Base-by-base conservation (phyloP, 1,140 invertebrate species). In the Macrotrachela quadricornifera region DNA sequence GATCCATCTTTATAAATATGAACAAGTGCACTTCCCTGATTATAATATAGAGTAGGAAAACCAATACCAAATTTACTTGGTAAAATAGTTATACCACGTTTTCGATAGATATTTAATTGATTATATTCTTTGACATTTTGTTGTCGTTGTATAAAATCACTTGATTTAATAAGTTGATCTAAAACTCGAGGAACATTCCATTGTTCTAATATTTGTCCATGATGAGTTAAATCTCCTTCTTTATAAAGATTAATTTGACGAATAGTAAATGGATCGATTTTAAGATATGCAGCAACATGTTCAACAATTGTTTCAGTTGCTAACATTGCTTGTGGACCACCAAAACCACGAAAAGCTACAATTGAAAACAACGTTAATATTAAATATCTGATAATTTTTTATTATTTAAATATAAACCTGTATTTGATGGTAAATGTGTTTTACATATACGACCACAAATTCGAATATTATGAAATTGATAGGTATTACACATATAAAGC, bases 11-110 rank as follows among this genome's bases (percentile, higher is more conserved):
- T 74, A 62, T 94, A 94, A 17, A 94, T 74, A 17, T 85, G 76
- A 15, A 94, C 74, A 17, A 94, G 70, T 6, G 86, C 83, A 38
- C 83, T 86, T 16, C 76, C 71, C 63, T 94, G 87, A 68, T 94
- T 92, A 43, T 94, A 65, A 58, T 81, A 78, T 50, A 76, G 68
- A 11, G 78, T 73, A 0, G 79, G 80, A 62, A 88, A 94, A 0
- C 81, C 78, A 52, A 92, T 81, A 1, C 85, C 86, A 67, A 81
- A 95, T 69, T 81, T 90, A 0, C 83, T 83, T 21, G 88, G 85
- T 14, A 87, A 75, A 9, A 90, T 63, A 0, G 79, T 70, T 3
- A 95, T 75, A 11, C 88, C 88, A 16, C 83, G 76, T 65, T 95
- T 95, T 59, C 79, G 78, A 76, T 80, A 91, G 39, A 80, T 76